A percentile compares a stretch with the other conserved stretches of the same genome.
Evolutionary conservation across 2,113 vertebrate species (phyloP).

Genomic region (Tursiops truncatus): DNA sequence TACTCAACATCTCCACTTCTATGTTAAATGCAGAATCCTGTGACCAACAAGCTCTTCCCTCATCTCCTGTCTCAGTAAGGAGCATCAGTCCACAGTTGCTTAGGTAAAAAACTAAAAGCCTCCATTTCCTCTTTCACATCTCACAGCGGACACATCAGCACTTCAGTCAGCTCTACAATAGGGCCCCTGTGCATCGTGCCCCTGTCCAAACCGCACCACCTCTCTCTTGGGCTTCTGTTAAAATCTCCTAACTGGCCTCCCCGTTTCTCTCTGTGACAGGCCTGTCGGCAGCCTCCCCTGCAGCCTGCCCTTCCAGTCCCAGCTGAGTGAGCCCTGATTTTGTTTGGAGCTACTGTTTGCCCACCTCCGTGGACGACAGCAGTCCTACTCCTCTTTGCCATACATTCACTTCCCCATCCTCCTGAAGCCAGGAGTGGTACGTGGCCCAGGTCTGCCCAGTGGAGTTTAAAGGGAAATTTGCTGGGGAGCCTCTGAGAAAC

Average conservation of each 20-base stretch:
- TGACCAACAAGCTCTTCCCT: too few relatives aligned
- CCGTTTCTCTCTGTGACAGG: not conserved
- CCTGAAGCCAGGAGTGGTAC: not conserved
- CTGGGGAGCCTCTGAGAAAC: not conserved
- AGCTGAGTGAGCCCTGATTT: not conserved
- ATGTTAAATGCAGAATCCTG: not conserved
- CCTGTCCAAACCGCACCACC: too few relatives aligned
- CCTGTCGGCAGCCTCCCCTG: not conserved
- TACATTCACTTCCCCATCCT: not conserved
- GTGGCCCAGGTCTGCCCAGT: not conserved
- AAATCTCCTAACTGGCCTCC: not conserved
- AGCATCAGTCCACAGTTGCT: not conserved
- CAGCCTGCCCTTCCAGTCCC: not conserved
- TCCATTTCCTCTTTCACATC: fast-evolving
- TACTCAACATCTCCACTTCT: not conserved
- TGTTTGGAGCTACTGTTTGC: fast-evolving
- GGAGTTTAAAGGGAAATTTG: not conserved
- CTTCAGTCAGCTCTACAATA: not conserved
- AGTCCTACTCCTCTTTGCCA: fast-evolving
- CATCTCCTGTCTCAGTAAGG: fast-evolving
- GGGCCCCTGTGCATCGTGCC: fast-evolving
- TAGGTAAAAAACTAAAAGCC: not conserved
- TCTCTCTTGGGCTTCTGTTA: fast-evolving
- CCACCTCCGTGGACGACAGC: not conserved
- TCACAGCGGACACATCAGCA: not conserved